Evolutionary conservation across 2,113 vertebrate species (phyloP).

Genomic region (Arvicanthis niloticus): DNA sequence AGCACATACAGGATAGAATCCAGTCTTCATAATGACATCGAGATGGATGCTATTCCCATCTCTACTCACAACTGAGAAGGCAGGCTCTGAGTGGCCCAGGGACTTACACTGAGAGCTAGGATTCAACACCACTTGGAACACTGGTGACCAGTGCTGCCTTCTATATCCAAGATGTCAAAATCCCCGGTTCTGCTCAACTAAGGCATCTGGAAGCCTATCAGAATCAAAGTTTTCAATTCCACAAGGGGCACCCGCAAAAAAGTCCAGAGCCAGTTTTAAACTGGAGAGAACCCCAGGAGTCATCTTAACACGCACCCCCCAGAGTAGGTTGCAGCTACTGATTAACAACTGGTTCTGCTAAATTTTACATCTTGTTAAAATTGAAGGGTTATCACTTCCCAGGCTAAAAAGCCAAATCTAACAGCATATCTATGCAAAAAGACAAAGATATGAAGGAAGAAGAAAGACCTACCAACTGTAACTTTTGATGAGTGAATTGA

Average conservation of each 20-base stretch:
- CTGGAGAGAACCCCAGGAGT: neutral
- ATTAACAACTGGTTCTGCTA: neutral
- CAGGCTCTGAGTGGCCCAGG: neutral
- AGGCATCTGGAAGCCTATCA: neutral
- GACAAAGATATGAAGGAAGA: neutral
- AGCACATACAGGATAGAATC: neutral
- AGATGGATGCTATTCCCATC: neutral
- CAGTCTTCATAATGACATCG: neutral
- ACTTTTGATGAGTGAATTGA: conserved; percentile 27
- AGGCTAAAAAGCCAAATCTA: conserved; percentile 48
- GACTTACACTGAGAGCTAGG: neutral
- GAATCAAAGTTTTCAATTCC: neutral
- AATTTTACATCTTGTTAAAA: neutral
- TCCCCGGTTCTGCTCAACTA: neutral
- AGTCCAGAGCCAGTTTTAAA: neutral
- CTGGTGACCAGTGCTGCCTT: conserved; percentile 5
- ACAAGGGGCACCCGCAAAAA: neutral
- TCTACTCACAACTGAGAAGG: neutral
- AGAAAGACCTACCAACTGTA: neutral
- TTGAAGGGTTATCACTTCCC: neutral
- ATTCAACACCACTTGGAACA: neutral
- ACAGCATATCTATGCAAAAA: conserved; percentile 25
- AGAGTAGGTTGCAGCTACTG: neutral
- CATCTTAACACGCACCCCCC: neutral
- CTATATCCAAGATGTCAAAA: neutral